These are phyloP conservation scores for Amblyjoppa fuscipennis DNA, from an alignment of 2,888 invertebrate genomes.

Conservation along the genomic window DNA sequence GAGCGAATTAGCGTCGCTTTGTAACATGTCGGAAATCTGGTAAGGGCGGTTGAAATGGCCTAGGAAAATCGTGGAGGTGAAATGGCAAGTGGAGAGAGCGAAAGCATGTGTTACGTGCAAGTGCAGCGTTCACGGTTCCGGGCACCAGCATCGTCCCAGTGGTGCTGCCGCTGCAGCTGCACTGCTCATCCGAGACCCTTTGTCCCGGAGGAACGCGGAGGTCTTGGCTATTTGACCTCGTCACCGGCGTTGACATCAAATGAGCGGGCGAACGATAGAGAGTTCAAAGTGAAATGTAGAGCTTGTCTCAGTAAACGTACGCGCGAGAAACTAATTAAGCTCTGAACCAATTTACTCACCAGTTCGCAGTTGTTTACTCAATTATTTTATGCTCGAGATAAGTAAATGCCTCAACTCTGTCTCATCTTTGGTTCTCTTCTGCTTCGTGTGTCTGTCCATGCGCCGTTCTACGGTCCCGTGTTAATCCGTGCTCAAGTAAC, in stretches of 20 bases:
- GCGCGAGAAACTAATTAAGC: constrained; percentile 31
- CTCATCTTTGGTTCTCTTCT: not conserved
- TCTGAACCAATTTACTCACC: constrained; percentile 11
- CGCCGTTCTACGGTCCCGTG: not conserved
- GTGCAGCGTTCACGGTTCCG: constrained; percentile 58
- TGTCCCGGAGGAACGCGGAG: constrained; percentile 46
- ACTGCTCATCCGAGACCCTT: constrained; percentile 50
- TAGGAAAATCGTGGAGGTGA: constrained; percentile 6
- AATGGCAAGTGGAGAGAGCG: constrained; percentile 27
- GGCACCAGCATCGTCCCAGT: constrained; percentile 44
- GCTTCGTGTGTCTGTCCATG: not conserved
- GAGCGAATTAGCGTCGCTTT: constrained; percentile 33
- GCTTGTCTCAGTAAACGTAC: constrained; percentile 38
- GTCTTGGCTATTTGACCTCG: constrained; percentile 29
- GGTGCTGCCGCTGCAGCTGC: constrained; percentile 11
- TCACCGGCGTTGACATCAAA: constrained; percentile 42
- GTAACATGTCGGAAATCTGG: constrained; percentile 33
- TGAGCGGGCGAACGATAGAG: constrained; percentile 31
- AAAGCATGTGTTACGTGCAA: constrained; percentile 49
- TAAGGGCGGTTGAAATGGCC: not conserved
- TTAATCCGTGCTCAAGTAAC: not conserved
- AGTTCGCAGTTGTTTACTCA: constrained; percentile 16
- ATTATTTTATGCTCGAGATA: constrained; percentile 32
- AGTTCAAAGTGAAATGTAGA: constrained; percentile 28
- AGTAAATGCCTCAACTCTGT: not conserved